phyloP scores from a whole-genome alignment of 2,113 vertebrate species.

The Megaceryle maxima region DNA sequence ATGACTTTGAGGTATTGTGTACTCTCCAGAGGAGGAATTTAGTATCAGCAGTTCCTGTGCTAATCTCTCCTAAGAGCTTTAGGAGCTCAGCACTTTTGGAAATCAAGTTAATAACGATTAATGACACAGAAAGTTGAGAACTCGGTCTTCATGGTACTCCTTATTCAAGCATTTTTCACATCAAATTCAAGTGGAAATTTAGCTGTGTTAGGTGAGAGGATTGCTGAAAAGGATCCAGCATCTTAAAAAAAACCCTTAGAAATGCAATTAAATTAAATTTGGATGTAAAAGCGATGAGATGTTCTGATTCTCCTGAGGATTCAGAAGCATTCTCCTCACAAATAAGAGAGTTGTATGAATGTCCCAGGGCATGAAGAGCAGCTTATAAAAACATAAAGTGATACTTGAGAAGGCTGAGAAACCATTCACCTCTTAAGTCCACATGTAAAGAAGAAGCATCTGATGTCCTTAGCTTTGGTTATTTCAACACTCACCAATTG shows the following conservation, averaged over 20 bases:
- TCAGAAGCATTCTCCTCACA: background rate
- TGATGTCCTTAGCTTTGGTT: background rate
- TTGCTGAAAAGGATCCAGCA: conserved; percentile 56
- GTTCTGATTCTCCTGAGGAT: background rate
- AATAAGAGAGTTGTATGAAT: background rate
- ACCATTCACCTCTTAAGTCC: background rate
- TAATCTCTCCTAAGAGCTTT: conserved; percentile 55
- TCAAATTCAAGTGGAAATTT: conserved; percentile 29
- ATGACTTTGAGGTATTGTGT: conserved; percentile 19
- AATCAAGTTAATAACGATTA: conserved; percentile 64
- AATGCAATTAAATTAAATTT: conserved; percentile 1
- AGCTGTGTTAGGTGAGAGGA: conserved; percentile 10
- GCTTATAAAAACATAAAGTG: background rate
- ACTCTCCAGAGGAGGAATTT: conserved; percentile 21
- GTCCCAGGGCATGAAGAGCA: background rate
- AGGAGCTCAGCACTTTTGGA: conserved; percentile 58
- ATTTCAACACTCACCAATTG: background rate
- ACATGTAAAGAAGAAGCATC: background rate
- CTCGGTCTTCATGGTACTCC: background rate
- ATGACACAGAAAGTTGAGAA: conserved; percentile 41
- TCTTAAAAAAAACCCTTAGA: background rate
- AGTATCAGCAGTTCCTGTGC: conserved; percentile 43
- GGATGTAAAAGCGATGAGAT: conserved; percentile 7
- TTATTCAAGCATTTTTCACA: conserved; percentile 59
- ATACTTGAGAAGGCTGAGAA: background rate